Conservation (phyloP, 2,113 vertebrate species). For the Pseudois nayaur region DNA sequence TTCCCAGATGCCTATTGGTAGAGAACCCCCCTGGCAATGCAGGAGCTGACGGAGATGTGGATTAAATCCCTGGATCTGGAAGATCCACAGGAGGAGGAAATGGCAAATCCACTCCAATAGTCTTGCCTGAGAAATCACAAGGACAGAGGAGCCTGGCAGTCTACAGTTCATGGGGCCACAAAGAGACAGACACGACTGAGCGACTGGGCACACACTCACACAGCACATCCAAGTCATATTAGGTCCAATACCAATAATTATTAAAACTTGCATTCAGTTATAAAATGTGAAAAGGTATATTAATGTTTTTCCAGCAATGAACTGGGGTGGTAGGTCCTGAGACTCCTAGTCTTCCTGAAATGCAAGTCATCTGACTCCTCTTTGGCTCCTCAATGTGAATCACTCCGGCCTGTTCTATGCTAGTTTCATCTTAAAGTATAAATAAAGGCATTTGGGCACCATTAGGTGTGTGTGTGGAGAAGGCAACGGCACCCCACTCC, state of each 20-base stretch:
- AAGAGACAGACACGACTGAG: not conserved
- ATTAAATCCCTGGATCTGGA: not conserved
- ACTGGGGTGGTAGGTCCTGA: not conserved
- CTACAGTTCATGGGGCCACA: not conserved
- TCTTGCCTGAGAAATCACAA: not conserved
- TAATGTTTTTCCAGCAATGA: not conserved
- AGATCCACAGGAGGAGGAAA: not conserved
- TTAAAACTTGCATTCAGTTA: not conserved
- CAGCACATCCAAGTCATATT: not conserved
- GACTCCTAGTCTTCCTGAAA: not conserved
- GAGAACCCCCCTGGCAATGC: not conserved
- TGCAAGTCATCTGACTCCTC: not conserved
- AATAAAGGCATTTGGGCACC: not conserved
- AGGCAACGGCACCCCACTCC: too few relatives aligned
- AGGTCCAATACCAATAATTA: not conserved
- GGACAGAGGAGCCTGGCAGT: not conserved
- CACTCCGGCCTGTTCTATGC: not conserved
- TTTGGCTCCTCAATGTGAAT: not conserved
- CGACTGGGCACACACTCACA: fast-evolving
- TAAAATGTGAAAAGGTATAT: not conserved
- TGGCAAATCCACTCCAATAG: not conserved
- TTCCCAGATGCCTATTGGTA: not conserved
- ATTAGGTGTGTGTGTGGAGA: not conserved
- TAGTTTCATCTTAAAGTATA: not conserved
- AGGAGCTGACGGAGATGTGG: not conserved